These are phyloP conservation scores for Rhabdophis nuchalis DNA, from an alignment of 2,797 vertebrate species.

Conservation along the genomic window DNA sequence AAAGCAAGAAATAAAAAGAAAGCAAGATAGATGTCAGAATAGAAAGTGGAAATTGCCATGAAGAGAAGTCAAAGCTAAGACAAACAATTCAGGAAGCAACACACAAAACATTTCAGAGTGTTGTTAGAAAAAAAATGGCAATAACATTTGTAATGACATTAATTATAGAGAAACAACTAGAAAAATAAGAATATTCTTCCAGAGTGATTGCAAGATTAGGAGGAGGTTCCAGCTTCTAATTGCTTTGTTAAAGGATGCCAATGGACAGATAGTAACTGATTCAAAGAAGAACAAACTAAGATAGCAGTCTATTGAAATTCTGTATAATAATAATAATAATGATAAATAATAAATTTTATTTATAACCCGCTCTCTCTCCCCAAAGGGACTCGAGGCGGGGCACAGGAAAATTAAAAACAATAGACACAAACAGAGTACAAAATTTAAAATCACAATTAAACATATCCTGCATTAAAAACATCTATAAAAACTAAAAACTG, in stretches of 20 bases:
- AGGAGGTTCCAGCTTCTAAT: neutral
- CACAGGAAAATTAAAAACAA: no score
- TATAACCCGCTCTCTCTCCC: no score
- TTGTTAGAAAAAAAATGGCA: neutral
- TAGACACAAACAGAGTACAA: no score
- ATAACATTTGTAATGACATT: neutral
- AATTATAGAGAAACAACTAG: neutral
- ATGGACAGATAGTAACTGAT: neutral
- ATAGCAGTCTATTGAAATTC: neutral
- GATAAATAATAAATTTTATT: no score
- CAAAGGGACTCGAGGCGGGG: no score
- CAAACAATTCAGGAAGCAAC: neutral
- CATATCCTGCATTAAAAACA: no score
- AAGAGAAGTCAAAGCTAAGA: neutral
- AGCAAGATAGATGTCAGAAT: neutral
- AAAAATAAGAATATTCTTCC: neutral
- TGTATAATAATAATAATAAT: no score
- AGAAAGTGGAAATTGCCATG: neutral
- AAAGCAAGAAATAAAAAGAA: neutral
- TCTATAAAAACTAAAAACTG: no score
- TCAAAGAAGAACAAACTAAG: neutral
- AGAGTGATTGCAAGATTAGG: neutral
- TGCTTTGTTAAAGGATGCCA: neutral
- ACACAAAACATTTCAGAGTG: neutral
- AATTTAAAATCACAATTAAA: no score